A percentile compares a stretch with the other conserved stretches of the same genome.
Evolutionary conservation across 2,113 vertebrate genomes (phyloP).

Genomic region (Catharus minimus): DNA sequence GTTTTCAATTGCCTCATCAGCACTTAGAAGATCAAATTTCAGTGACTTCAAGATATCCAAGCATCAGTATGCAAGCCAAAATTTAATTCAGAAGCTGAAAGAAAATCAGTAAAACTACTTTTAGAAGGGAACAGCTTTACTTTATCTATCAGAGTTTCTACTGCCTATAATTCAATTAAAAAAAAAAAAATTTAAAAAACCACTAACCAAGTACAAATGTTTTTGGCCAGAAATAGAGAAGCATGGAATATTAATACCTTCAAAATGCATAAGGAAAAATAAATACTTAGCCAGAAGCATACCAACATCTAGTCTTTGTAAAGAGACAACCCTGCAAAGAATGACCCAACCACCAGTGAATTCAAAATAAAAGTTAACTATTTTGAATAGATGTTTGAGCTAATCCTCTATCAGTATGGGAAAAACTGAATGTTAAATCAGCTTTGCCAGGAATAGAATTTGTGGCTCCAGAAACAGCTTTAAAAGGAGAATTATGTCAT

Average conservation of each 20-base stretch:
- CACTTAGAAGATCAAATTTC: constrained; percentile 52
- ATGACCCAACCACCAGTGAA: neutral
- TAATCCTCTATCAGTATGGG: neutral
- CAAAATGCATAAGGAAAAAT: neutral
- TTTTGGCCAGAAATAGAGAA: neutral
- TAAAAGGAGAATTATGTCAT: constrained; percentile 11
- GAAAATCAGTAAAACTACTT: constrained; percentile 22
- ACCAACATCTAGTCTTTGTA: neutral
- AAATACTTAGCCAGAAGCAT: neutral
- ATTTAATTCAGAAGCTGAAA: constrained; percentile 51
- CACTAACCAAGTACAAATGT: neutral
- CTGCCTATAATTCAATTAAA: neutral
- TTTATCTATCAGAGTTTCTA: neutral
- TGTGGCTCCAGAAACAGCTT: neutral
- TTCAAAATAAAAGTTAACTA: neutral
- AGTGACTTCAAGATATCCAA: constrained; percentile 45
- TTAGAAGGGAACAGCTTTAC: constrained; percentile 1
- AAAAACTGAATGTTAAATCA: neutral
- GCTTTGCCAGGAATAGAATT: neutral
- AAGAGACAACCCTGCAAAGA: neutral
- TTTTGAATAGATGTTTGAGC: neutral
- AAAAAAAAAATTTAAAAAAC: neutral
- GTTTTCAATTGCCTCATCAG: constrained; percentile 46
- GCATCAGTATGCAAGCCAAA: constrained; percentile 24
- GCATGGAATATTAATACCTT: neutral